These are phyloP conservation scores for Acleris cristana DNA, from an alignment of 2,888 invertebrate species.

Conservation along the genomic window DNA sequence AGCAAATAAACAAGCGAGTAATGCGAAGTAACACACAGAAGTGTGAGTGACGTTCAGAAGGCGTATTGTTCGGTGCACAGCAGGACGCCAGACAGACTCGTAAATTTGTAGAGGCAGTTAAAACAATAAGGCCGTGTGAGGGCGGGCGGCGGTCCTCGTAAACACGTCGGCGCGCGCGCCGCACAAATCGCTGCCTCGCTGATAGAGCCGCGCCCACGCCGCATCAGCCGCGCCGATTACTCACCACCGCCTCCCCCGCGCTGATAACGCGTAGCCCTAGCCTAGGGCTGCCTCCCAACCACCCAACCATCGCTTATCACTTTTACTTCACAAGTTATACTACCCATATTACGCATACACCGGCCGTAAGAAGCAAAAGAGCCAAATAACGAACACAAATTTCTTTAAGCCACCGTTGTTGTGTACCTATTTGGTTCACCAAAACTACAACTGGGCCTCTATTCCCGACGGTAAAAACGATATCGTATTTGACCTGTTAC, in stretches of 20 bases:
- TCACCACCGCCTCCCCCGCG: slow-evolving; percentile 37
- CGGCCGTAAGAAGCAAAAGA: background rate
- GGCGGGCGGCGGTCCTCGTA: slow-evolving; percentile 75
- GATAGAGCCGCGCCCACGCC: slow-evolving; percentile 68
- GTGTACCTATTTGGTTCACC: too few species aligned
- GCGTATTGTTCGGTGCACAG: slow-evolving; percentile 48
- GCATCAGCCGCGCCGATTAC: slow-evolving; percentile 43
- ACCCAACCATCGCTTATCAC: background rate
- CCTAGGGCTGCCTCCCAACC: slow-evolving; percentile 17
- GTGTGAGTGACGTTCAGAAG: slow-evolving; percentile 33
- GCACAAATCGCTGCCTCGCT: slow-evolving; percentile 67
- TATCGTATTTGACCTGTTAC: too few species aligned
- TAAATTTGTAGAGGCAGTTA: slow-evolving; percentile 72
- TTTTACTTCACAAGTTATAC: background rate
- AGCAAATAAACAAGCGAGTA: background rate
- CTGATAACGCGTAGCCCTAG: slow-evolving; percentile 50
- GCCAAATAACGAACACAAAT: too few species aligned
- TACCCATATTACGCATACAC: background rate
- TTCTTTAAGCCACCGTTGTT: too few species aligned
- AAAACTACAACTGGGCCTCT: too few species aligned
- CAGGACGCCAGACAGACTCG: slow-evolving; percentile 60
- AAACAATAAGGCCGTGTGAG: slow-evolving; percentile 75
- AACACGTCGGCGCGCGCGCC: slow-evolving; percentile 71
- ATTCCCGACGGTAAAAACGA: too few species aligned
- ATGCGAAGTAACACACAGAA: slow-evolving; percentile 14